Conservation (phyloP, 2,797 vertebrate species). For the Smutsia temminckii region DNA sequence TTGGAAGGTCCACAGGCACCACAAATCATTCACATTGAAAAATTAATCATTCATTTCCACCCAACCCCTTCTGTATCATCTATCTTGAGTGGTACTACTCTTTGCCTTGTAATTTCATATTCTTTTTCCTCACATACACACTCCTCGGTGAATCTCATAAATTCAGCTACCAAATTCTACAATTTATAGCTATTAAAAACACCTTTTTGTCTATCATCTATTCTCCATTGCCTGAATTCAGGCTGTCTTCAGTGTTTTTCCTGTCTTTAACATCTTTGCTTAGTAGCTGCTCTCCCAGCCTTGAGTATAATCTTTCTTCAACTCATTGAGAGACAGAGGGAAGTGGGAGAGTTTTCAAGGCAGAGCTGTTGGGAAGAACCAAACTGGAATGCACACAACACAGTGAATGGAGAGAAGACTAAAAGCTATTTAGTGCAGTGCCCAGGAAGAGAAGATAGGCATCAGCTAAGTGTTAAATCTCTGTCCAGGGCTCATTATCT, state of each 20-base stretch:
- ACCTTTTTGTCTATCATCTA: neutral
- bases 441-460: neutral
- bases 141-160: neutral
- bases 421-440: neutral
- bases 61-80: neutral
- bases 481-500: neutral
- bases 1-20: neutral
- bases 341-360: neutral
- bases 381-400: neutral
- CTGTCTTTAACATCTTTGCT: neutral
- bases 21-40: conserved; percentile 43
- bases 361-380: neutral
- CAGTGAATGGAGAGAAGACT: neutral
- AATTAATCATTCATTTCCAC: neutral
- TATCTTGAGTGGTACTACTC: neutral
- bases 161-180: neutral
- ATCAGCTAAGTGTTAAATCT: neutral
- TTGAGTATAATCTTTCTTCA: neutral
- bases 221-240: neutral
- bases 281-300: neutral
- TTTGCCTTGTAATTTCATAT: neutral
- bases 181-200: neutral
- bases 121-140: neutral
- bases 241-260: neutral
- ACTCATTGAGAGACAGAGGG: neutral